Evolutionary conservation across 2,888 invertebrate genomes (phyloP).

Genomic region (Terebella lapidaria): DNA sequence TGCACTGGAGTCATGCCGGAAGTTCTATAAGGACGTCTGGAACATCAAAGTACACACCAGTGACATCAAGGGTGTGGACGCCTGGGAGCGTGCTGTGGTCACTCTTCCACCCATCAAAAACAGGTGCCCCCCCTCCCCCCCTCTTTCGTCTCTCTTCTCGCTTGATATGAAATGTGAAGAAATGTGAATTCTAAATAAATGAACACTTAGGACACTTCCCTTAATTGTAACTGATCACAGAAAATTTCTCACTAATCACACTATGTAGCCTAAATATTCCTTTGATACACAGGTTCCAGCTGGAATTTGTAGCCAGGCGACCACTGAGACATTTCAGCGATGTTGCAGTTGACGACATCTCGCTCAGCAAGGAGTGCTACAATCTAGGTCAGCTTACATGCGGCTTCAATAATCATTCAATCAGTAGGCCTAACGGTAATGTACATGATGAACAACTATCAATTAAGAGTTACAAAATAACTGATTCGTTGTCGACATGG

Average conservation of each 20-base stretch:
- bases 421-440: too few species aligned
- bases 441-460: too few species aligned
- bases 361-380: constrained; percentile 1
- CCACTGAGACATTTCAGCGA: background rate
- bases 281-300: background rate
- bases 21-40: background rate
- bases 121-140: background rate
- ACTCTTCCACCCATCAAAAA: background rate
- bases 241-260: too few species aligned
- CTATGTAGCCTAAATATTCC: too few species aligned
- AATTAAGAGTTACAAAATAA: too few species aligned
- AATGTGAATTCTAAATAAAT: too few species aligned
- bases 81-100: background rate
- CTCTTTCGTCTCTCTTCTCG: too few species aligned
- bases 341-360: constrained; percentile 2
- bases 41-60: background rate
- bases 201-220: too few species aligned
- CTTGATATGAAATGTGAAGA: too few species aligned
- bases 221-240: too few species aligned
- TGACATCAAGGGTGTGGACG: background rate
- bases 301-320: background rate
- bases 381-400: background rate
- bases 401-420: too few species aligned
- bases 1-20: background rate
- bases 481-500: too few species aligned